Evolutionary conservation across 2,797 vertebrate genomes (phyloP).

Genomic region (Geotrypetes seraphini): DNA sequence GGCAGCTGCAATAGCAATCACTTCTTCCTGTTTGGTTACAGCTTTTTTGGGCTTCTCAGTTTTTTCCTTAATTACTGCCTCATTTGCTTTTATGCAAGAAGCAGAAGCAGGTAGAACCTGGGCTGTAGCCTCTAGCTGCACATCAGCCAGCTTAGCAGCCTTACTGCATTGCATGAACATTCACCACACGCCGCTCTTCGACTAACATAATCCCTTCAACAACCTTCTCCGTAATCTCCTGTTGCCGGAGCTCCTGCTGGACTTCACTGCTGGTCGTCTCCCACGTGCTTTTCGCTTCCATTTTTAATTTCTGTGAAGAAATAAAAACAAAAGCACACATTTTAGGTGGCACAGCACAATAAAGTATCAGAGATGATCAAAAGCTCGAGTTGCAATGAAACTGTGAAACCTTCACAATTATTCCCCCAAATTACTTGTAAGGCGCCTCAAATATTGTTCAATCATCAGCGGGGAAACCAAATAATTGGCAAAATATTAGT

Average conservation of each 20-base stretch:
- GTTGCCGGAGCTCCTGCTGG: constrained; percentile 15
- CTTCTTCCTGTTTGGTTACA: constrained; percentile 39
- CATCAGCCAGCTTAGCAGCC: constrained; percentile 35
- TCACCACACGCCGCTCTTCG: constrained; percentile 57
- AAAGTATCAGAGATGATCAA: too few species aligned
- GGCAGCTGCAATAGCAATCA: constrained; percentile 15
- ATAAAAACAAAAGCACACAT: too few species aligned
- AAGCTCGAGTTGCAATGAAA: too few species aligned
- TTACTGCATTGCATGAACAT: constrained; percentile 44
- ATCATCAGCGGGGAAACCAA: too few species aligned
- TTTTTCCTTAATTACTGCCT: constrained; percentile 48
- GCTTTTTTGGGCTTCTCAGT: constrained; percentile 13
- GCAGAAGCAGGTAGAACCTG: constrained; percentile 23
- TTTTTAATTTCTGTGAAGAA: constrained; percentile 66
- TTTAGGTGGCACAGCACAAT: too few species aligned
- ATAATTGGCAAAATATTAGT: too few species aligned
- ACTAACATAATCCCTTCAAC: constrained; percentile 51
- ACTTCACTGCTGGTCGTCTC: constrained; percentile 22
- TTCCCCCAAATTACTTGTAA: too few species aligned
- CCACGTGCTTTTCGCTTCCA: constrained; percentile 53
- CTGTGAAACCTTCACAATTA: too few species aligned
- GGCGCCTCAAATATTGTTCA: too few species aligned
- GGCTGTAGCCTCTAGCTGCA: constrained; percentile 17
- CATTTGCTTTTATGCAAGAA: constrained; percentile 36
- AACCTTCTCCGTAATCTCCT: constrained; percentile 36